These are phyloP conservation scores for Nebria salina DNA, from an alignment of 2,888 invertebrate species.

Conservation along the genomic window DNA sequence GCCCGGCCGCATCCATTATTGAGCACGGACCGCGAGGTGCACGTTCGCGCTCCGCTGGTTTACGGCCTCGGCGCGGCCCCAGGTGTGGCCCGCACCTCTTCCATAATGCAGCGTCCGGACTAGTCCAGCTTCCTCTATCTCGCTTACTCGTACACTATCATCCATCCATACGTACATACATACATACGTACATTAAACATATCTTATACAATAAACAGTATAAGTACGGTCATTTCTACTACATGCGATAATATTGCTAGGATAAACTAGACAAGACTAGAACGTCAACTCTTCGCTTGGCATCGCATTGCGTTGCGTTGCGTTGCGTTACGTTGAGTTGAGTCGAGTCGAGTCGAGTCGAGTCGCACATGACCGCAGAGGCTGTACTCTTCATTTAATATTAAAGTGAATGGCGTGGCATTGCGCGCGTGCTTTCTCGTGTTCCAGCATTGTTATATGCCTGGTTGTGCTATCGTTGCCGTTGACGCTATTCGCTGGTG, in stretches of 20 bases:
- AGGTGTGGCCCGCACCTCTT: slow-evolving; percentile 44
- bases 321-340: not conserved
- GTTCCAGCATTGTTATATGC: not conserved
- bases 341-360: too few relatives aligned
- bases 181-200: not conserved
- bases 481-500: slow-evolving; percentile 16
- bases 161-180: not conserved
- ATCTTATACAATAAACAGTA: slow-evolving; percentile 6
- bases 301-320: slow-evolving; percentile 6
- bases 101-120: slow-evolving; percentile 43
- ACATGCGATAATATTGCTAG: not conserved
- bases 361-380: slow-evolving; percentile 13
- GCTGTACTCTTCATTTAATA: slow-evolving; percentile 38
- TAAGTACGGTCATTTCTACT: slow-evolving; percentile 2
- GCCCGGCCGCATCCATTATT: slow-evolving; percentile 52
- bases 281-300: not conserved
- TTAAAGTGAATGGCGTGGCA: slow-evolving; percentile 45
- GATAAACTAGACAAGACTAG: not conserved
- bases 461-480: slow-evolving; percentile 18
- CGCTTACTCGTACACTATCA: slow-evolving; percentile 2
- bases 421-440: slow-evolving; percentile 3
- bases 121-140: slow-evolving; percentile 7
- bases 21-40: slow-evolving; percentile 50
- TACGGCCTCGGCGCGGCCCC: slow-evolving; percentile 43
- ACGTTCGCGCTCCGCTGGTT: slow-evolving; percentile 50